Evolutionary conservation across 23 tunicate species (phyloP), one percentile per base, ranked within the genome.

Genomic region (Diplosoma virens): DNA sequence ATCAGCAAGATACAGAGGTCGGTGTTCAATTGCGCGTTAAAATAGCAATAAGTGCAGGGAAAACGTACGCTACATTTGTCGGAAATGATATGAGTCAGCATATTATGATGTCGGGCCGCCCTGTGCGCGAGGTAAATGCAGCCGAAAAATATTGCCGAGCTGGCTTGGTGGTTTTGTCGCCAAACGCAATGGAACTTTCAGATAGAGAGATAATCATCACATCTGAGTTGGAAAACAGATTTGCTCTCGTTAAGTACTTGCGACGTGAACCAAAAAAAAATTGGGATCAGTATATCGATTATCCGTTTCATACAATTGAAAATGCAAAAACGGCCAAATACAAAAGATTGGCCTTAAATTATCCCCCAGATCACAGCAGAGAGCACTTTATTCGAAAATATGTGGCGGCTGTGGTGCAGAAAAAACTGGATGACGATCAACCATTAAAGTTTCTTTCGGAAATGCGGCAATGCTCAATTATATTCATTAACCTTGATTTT

Each of bases 11-110:
- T 25, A 94, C 99, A 24, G 90, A 84, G 20, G 99, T 94, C 0
- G 99, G 99, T 2, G 99, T 94, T n/a, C 86, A 94, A 74, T 59
- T 94, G 23, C 75, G 99, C 22, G 99, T 94, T 0, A 94, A 94
- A 83, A 94, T 94, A 9, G 99, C 99, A 0, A 94, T 94, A 14
- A 84, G 93, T 61, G 95, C 95, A 33, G 99, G 99, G 18, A 87
- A 87, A 75, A 84, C 91, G n/a, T 87, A 76, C 59, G 79, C 89
- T 2, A 94, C 99, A 1, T 88, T 87, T 73, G 93, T 94, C 29
- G 99, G 99, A 4, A 94, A 93, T 55, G 78, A 86, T 1, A 79
- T 58, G 27, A 58, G 84, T 47, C 60, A 87, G 25, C 90, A 94
- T 74, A 82, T 94, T 84, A 87, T 88, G 1, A 88, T 94, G 95